Conservation (phyloP, 1,140 invertebrate genomes). For the Gonatopus flavifemur region DNA sequence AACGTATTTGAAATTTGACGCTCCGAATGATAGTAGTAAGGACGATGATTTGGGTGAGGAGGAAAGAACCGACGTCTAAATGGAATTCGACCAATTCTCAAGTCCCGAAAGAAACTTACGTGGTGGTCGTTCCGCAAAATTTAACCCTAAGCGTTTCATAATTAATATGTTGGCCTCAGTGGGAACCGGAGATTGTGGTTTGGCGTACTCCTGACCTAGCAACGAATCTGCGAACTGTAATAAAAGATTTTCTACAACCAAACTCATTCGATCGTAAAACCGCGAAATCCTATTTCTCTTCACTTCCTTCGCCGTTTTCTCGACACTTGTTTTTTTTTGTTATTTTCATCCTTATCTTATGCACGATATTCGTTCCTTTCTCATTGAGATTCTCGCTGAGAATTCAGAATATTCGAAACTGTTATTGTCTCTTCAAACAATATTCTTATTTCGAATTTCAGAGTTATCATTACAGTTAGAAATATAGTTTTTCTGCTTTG, state of each 20-base stretch:
- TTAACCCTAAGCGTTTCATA: conserved; percentile 49
- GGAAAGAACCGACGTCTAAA: background rate
- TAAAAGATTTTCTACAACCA: conserved; percentile 25
- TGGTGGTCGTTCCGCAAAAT: conserved; percentile 50
- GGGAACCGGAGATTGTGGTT: conserved; percentile 55
- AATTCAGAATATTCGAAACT: no score
- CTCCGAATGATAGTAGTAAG: no score
- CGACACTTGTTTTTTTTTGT: no score
- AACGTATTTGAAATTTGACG: no score
- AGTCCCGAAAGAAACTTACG: background rate
- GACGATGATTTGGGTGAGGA: background rate
- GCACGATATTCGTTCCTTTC: no score
- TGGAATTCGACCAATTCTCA: background rate
- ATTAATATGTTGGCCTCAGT: conserved; percentile 51
- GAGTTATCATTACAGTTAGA: no score
- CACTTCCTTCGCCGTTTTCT: background rate
- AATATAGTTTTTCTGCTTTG: no score
- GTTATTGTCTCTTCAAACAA: no score
- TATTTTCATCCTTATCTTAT: no score
- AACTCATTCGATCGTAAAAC: conserved; percentile 31
- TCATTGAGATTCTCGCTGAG: no score
- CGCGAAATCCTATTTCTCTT: conserved; percentile 10
- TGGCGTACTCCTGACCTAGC: conserved; percentile 29
- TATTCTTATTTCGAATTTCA: no score
- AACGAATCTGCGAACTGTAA: conserved; percentile 28